Evolutionary conservation across 2,888 invertebrate species (phyloP).

Genomic region (Drosophila cognata): DNA sequence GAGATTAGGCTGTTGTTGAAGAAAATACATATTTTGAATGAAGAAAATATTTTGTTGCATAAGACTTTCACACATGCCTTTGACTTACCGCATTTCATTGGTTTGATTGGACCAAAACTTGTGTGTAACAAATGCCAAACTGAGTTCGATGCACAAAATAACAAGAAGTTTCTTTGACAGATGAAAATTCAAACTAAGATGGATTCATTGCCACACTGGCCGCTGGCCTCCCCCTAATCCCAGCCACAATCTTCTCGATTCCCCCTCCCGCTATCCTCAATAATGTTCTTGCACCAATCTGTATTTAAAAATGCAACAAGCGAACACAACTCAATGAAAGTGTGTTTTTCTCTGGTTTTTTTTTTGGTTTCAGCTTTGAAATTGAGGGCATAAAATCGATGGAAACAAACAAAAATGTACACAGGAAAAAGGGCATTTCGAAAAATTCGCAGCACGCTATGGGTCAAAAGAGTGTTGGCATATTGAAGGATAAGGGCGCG

Average conservation of each 20-base stretch:
- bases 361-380: conserved; percentile 35
- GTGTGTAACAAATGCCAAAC: conserved; percentile 15
- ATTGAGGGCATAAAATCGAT: conserved; percentile 58
- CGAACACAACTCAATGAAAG: conserved; percentile 46
- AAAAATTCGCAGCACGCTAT: conserved; percentile 20
- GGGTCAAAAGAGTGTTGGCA: conserved; percentile 26
- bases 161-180: conserved; percentile 46
- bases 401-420: conserved; percentile 21
- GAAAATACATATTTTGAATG: not conserved
- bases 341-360: conserved; percentile 24
- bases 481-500: conserved; percentile 1
- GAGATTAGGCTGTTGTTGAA: not conserved
- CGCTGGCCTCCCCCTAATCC: not conserved
- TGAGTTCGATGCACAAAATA: conserved; percentile 30
- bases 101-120: not conserved
- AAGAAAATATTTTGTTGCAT: not conserved
- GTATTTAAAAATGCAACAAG: conserved; percentile 76
- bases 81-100: not conserved
- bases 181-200: conserved; percentile 51
- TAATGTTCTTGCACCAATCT: conserved; percentile 8
- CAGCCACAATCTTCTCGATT: not conserved
- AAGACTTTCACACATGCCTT: not conserved
- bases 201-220: conserved; percentile 26
- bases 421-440: conserved; percentile 26
- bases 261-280: not conserved